Evolutionary conservation across 1,140 invertebrate species (phyloP).

Genomic region (Magallana ariakensis): DNA sequence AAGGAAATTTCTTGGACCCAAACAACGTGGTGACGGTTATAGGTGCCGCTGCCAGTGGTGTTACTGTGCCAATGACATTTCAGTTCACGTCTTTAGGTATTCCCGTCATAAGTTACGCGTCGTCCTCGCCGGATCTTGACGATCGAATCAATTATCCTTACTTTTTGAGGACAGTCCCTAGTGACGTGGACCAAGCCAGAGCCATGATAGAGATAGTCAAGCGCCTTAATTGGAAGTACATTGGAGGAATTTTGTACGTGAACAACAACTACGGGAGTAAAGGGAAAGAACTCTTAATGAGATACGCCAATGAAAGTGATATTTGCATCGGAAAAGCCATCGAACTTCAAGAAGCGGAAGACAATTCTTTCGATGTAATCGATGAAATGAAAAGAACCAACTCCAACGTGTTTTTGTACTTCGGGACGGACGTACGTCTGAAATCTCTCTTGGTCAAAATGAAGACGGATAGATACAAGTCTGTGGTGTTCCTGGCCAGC

Average conservation of each 20-base stretch:
- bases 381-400: constrained; percentile 45
- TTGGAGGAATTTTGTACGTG: constrained; percentile 70
- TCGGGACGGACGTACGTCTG: constrained; percentile 86
- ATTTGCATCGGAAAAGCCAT: constrained; percentile 83
- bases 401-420: constrained; percentile 84
- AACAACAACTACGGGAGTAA: constrained; percentile 82
- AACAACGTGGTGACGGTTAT: constrained; percentile 70
- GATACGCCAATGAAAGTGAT: constrained; percentile 75
- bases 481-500: constrained; percentile 85
- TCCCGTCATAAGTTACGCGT: constrained; percentile 81
- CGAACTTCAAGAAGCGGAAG: constrained; percentile 79
- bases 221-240: constrained; percentile 75
- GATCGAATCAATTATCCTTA: constrained; percentile 73
- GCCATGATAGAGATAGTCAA: constrained; percentile 86
- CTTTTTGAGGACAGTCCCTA: constrained; percentile 75
- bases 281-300: constrained; percentile 67
- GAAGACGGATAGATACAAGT: constrained; percentile 70
- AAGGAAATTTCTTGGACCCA: constrained; percentile 48
- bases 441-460: constrained; percentile 80
- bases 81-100: constrained; percentile 78
- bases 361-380: constrained; percentile 50
- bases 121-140: constrained; percentile 73
- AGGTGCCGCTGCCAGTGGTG: constrained; percentile 68
- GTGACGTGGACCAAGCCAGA: constrained; percentile 82
- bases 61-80: constrained; percentile 64